These are phyloP conservation scores for Lucilia cuprina DNA, from an alignment of 1,140 invertebrate species.

Conservation along the genomic window DNA sequence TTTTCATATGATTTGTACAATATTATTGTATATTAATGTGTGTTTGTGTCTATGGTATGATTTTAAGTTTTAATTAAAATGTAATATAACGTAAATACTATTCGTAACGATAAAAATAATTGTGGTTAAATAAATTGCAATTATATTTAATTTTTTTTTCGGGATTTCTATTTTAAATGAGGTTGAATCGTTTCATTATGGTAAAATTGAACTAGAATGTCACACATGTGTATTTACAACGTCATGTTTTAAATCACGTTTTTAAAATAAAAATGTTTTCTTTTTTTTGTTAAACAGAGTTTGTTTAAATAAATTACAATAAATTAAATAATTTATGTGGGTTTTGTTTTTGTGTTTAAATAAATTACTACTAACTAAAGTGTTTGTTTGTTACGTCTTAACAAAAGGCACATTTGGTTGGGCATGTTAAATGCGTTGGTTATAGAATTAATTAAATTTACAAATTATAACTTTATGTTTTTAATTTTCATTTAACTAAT, in stretches of 20 bases:
- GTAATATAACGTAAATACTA: neutral
- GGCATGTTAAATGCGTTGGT: conserved; percentile 27
- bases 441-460: too few relatives aligned
- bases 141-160: neutral
- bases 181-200: neutral
- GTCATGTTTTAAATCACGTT: neutral
- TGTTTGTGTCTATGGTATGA: neutral
- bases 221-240: conserved; percentile 12
- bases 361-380: conserved; percentile 43
- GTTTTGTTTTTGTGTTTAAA: conserved; percentile 24
- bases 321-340: conserved; percentile 34
- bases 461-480: neutral
- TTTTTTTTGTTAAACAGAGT: too few relatives aligned
- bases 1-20: neutral
- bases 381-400: conserved; percentile 19
- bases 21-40: neutral
- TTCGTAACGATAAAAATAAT: neutral
- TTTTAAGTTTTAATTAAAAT: neutral
- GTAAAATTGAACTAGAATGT: conserved; percentile 22
- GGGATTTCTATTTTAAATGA: neutral
- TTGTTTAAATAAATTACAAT: conserved; percentile 30
- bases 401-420: conserved; percentile 41
- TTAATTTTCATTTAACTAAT: neutral
- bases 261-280: conserved; percentile 6
- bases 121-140: neutral